Evolutionary conservation across 2,113 vertebrate genomes (phyloP).

Genomic region (Eolophus roseicapilla): DNA sequence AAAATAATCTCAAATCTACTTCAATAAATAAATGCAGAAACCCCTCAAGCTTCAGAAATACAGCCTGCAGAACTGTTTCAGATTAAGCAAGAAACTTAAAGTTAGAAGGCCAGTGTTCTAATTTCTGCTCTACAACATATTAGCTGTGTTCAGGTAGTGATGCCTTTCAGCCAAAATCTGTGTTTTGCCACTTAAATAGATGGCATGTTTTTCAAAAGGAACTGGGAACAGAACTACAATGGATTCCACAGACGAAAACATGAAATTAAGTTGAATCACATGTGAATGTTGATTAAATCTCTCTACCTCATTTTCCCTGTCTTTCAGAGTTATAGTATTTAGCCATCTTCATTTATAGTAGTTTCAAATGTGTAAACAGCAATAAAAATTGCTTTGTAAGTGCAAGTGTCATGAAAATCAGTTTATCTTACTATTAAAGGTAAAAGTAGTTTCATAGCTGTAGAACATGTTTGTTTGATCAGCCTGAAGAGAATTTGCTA

Average conservation of each 20-base stretch:
- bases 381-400: background rate
- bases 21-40: slow-evolving; percentile 31
- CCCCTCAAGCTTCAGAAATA: slow-evolving; percentile 11
- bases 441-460: background rate
- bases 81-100: background rate
- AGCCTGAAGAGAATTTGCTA: background rate
- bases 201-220: background rate
- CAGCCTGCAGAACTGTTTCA: background rate
- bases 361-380: background rate
- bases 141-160: background rate
- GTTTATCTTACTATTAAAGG: background rate
- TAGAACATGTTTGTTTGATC: background rate
- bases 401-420: background rate
- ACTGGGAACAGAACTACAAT: background rate
- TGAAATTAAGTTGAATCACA: background rate
- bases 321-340: background rate
- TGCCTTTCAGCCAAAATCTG: background rate
- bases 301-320: background rate
- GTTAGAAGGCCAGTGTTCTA: background rate
- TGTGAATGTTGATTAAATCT: background rate
- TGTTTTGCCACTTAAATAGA: background rate
- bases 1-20: slow-evolving; percentile 32
- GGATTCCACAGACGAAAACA: background rate
- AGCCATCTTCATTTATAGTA: background rate
- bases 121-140: background rate